phyloP scores from a whole-genome alignment of 2,797 vertebrate species.

The Rhyacichthys aspro region DNA sequence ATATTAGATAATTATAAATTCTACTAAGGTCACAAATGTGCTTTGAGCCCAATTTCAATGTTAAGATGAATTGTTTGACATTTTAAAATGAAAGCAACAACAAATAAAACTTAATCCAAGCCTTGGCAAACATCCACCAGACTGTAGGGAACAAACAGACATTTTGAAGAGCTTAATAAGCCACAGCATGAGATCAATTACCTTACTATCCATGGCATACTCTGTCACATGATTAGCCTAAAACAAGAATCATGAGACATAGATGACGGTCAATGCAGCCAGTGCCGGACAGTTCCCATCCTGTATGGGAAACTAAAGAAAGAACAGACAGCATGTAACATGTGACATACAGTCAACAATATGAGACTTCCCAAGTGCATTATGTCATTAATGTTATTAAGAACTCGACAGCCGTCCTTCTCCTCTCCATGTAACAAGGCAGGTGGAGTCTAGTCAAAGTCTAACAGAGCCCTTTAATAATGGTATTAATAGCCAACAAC shows the following conservation, averaged over 20 bases:
- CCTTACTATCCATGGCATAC: constrained; percentile 61
- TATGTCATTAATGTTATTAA: too few relatives aligned
- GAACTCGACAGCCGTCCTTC: too few relatives aligned
- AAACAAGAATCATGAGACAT: constrained; percentile 80
- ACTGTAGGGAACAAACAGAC: constrained; percentile 51
- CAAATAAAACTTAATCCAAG: constrained; percentile 8
- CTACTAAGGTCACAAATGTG: constrained; percentile 4
- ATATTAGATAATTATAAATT: too few relatives aligned
- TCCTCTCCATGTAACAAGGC: too few relatives aligned
- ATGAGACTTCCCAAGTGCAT: neutral
- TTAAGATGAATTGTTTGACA: neutral
- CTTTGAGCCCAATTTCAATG: constrained; percentile 1
- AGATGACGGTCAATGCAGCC: constrained; percentile 22
- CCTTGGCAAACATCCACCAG: neutral
- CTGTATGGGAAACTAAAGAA: constrained; percentile 46
- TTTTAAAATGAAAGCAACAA: constrained; percentile 6
- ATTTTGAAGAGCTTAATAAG: constrained; percentile 72
- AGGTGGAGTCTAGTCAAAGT: too few relatives aligned
- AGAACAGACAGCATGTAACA: neutral
- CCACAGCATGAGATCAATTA: constrained; percentile 74
- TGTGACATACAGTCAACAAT: too few relatives aligned
- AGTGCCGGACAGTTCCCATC: constrained; percentile 37
- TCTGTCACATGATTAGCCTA: constrained; percentile 71
- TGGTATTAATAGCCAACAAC: too few relatives aligned
- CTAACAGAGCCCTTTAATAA: too few relatives aligned